Evolutionary conservation across 2,797 vertebrate species (phyloP).

Genomic region (Silurus aristotelis): DNA sequence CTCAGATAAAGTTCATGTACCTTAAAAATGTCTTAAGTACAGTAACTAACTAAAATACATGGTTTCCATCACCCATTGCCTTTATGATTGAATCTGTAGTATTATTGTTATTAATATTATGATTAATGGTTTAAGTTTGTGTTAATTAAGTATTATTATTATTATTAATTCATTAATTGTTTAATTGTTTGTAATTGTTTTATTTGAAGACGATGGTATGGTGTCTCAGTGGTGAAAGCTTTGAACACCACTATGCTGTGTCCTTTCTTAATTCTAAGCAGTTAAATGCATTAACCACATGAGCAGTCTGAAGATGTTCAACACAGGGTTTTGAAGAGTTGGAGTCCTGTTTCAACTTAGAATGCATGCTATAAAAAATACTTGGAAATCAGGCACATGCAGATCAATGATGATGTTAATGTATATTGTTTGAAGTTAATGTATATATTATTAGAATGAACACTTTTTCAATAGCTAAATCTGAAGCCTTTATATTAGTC

Average conservation of each 20-base stretch:
- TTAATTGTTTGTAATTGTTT: not conserved
- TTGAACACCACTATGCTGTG: not conserved
- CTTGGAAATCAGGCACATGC: not conserved
- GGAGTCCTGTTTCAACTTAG: conserved; percentile 12
- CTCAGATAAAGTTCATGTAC: too few species aligned
- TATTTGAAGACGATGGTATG: not conserved
- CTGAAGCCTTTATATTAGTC: not conserved
- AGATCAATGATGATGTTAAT: not conserved
- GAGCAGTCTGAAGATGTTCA: conserved; percentile 50
- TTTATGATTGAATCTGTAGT: not conserved
- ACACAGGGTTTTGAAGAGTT: conserved; percentile 54
- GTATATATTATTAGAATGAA: too few species aligned
- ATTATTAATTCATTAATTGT: too few species aligned
- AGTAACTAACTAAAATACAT: too few species aligned
- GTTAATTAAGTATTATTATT: too few species aligned
- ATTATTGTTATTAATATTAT: not conserved
- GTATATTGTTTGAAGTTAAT: not conserved
- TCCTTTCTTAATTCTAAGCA: not conserved
- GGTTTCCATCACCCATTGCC: too few species aligned
- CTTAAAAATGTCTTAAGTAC: too few species aligned
- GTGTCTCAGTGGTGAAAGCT: not conserved
- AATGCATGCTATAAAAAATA: conserved; percentile 20
- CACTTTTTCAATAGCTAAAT: not conserved
- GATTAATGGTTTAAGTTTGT: too few species aligned
- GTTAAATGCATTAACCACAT: not conserved